Percentiles rank a stretch among this genome's conserved stretches.
Conservation (phyloP, 2,888 invertebrate species). For the Acanthacorydalis orientalis region DNA sequence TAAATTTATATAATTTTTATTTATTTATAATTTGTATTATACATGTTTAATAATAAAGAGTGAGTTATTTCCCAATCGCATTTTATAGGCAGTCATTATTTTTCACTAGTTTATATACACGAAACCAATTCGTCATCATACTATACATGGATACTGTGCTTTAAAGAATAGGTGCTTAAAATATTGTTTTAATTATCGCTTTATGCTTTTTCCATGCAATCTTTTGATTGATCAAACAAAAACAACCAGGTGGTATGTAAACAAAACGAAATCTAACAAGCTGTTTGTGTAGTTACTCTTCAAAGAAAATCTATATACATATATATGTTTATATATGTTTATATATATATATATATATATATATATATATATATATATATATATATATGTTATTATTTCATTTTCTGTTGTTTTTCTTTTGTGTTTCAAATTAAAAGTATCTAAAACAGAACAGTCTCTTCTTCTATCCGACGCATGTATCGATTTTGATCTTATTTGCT, state of each 20-base stretch:
- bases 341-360: not conserved
- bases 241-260: conserved; percentile 13
- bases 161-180: not conserved
- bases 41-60: too few relatives aligned
- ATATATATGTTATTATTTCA: not conserved
- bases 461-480: not conserved
- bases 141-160: not conserved
- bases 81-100: too few relatives aligned
- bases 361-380: not conserved
- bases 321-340: not conserved
- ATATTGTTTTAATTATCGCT: conserved; percentile 6
- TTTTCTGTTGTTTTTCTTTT: too few relatives aligned
- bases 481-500: not conserved
- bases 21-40: too few relatives aligned
- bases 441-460: not conserved
- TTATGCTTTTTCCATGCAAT: conserved; percentile 13
- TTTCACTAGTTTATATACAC: too few relatives aligned
- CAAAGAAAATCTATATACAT: not conserved
- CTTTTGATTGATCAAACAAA: conserved; percentile 9
- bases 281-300: not conserved
- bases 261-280: not conserved
- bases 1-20: too few relatives aligned
- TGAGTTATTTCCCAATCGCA: too few relatives aligned
- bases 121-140: too few relatives aligned
- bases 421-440: too few relatives aligned